These are phyloP conservation scores for Sebastolobus alascanus DNA, from an alignment of 2,797 vertebrate genomes.

Conservation along the genomic window DNA sequence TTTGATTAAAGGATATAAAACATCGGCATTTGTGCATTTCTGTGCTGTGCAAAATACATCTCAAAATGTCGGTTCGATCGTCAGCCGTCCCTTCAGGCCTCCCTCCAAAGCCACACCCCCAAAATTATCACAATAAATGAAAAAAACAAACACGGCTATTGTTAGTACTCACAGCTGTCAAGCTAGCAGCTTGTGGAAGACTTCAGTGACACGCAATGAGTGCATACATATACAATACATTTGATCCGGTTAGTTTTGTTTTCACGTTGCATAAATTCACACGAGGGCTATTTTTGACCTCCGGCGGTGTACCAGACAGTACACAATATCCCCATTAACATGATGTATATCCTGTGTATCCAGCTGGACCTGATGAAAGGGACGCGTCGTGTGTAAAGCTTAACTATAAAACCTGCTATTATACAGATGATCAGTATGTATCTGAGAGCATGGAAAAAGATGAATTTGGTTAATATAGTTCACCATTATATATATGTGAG, in stretches of 20 bases:
- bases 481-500: not conserved
- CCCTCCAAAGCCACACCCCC: too few relatives aligned
- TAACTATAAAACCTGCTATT: not conserved
- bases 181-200: too few relatives aligned
- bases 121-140: too few relatives aligned
- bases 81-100: rapidly evolving
- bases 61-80: too few relatives aligned
- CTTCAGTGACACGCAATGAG: too few relatives aligned
- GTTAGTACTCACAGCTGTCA: too few relatives aligned
- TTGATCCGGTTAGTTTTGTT: not conserved
- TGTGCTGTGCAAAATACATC: not conserved
- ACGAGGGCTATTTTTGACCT: not conserved
- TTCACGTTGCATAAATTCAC: rapidly evolving
- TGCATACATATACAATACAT: too few relatives aligned
- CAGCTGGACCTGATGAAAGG: not conserved
- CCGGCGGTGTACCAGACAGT: not conserved
- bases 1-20: not conserved
- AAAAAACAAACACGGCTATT: too few relatives aligned
- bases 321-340: not conserved
- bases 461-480: too few relatives aligned
- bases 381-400: not conserved
- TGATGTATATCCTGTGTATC: not conserved
- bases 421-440: too few relatives aligned
- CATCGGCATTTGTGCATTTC: not conserved
- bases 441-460: too few relatives aligned